phyloP scores from a whole-genome alignment of 2,113 vertebrate species.

The Fukomys damarensis region DNA sequence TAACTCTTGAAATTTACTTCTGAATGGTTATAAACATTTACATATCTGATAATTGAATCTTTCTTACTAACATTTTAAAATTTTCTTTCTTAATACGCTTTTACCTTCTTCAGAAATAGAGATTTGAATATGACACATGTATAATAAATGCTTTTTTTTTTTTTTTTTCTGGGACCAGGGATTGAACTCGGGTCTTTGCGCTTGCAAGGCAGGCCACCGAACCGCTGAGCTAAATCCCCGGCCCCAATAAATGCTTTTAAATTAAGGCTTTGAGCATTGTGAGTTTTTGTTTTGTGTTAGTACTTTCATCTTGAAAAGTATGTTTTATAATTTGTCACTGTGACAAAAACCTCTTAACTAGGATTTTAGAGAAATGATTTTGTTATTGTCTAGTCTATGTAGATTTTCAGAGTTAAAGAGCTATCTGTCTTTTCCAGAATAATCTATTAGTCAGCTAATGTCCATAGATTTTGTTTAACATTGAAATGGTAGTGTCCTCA shows the following conservation, averaged over 20 bases:
- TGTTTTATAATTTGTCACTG: neutral
- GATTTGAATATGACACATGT: neutral
- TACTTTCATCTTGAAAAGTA: neutral
- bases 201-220: no score
- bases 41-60: neutral
- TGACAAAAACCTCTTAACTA: neutral
- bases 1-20: neutral
- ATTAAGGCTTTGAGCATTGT: neutral
- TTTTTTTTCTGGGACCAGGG: no score
- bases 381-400: neutral
- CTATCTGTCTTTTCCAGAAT: neutral
- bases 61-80: slow-evolving; percentile 16
- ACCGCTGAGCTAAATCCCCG: no score
- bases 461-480: neutral
- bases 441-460: neutral
- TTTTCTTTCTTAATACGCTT: neutral
- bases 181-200: no score
- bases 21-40: neutral
- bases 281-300: slow-evolving; percentile 9
- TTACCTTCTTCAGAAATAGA: neutral
- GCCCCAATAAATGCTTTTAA: no score
- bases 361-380: neutral
- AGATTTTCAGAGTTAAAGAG: neutral
- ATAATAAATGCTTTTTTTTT: neutral
- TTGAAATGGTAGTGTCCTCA: neutral